Evolutionary conservation across 2,888 invertebrate species (phyloP).

Genomic region (Lepidochrysops patricia): DNA sequence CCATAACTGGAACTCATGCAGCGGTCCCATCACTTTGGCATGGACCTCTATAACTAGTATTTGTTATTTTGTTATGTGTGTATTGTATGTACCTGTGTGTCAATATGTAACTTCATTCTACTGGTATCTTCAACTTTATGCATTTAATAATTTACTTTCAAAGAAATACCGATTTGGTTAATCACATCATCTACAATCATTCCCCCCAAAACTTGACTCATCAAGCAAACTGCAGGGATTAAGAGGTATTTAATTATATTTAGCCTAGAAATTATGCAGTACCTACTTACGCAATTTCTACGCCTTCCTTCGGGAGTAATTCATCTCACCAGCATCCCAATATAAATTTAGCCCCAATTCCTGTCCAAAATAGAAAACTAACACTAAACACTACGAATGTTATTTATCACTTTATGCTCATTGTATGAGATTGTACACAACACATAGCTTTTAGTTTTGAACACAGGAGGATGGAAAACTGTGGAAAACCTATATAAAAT

Average conservation of each 20-base stretch:
- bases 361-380: constrained; percentile 60
- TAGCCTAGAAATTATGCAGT: constrained; percentile 26
- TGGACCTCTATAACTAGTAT: no score
- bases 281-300: constrained; percentile 69
- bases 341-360: constrained; percentile 53
- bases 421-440: constrained; percentile 31
- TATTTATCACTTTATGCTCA: constrained; percentile 44
- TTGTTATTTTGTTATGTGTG: no score
- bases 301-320: constrained; percentile 41
- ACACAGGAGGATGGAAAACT: constrained; percentile 34
- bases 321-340: constrained; percentile 47
- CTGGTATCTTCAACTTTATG: no score
- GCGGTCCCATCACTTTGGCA: no score
- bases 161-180: no score
- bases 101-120: no score
- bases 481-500: constrained; percentile 39
- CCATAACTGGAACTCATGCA: no score
- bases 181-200: no score
- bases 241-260: neutral
- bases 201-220: neutral
- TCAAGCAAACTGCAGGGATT: neutral
- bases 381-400: constrained; percentile 39
- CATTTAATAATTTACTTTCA: no score
- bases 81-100: no score
- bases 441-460: constrained; percentile 15